Conservation (phyloP, 2,888 invertebrate species). For the Orgyia antiqua region DNA sequence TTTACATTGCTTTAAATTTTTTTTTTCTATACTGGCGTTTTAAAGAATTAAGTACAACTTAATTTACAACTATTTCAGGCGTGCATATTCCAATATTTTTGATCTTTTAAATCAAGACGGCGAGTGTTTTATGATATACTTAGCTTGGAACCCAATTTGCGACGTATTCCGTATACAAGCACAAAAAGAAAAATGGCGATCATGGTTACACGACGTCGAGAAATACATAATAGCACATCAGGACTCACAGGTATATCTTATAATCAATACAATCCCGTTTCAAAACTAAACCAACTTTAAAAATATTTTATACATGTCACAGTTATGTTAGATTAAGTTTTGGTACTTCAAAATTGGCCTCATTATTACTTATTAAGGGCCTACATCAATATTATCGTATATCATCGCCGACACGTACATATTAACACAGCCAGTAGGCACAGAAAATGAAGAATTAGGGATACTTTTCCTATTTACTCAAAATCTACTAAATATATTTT, state of each 20-base stretch:
- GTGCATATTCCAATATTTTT: constrained; percentile 77
- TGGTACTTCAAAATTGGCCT: background rate
- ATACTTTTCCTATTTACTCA: too few relatives aligned
- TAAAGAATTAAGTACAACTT: too few relatives aligned
- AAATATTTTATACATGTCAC: background rate
- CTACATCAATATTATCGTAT: too few relatives aligned
- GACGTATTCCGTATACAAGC: constrained; percentile 81
- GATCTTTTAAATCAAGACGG: constrained; percentile 82
- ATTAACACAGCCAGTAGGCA: too few relatives aligned
- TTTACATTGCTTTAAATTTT: too few relatives aligned
- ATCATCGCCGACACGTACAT: too few relatives aligned
- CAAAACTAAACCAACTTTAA: too few relatives aligned
- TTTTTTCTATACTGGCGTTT: too few relatives aligned
- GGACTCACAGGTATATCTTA: constrained; percentile 35
- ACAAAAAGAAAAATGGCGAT: constrained; percentile 68
- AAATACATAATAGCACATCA: constrained; percentile 83
- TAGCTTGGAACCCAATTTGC: constrained; percentile 83
- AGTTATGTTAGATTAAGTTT: background rate
- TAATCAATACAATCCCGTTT: too few relatives aligned
- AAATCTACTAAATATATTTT: too few relatives aligned
- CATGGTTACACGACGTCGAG: constrained; percentile 81
- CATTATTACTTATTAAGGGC: background rate
- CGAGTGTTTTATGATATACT: constrained; percentile 81
- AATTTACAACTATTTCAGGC: constrained; percentile 55
- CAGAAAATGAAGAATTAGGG: too few relatives aligned